Base-by-base conservation (phyloP, 2,888 invertebrate species). In the Amphiduros pacificus region DNA sequence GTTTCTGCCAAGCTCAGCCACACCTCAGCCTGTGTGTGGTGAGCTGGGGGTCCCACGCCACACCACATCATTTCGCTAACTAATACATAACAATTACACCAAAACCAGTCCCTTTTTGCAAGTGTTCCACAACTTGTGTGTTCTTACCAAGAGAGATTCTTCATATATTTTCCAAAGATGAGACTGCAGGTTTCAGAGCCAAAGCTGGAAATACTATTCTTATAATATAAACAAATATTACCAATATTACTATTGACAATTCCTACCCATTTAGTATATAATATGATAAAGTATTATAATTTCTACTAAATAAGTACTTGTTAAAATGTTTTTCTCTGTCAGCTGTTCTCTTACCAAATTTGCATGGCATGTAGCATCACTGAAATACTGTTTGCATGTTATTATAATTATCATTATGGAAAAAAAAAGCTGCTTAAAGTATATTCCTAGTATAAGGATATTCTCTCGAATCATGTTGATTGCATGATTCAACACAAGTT, bases 131-230 rank as follows among this genome's bases (percentile, higher is more conserved):
- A n/a, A 41, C 55, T 55, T 55, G 55, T 58, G 27, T 36, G 49
- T 48, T 58, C 58, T 58, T 58, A 58, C 58, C 58, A 50, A 49
- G 58, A 50, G 58, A 58, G 50, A 58, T 58, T 58, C 58, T 49
- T 51, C 49, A 44, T 58, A 58, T 56, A 44, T 58, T 58, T 58
- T 50, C 58, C 58, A 58, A 58, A 56, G 49, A 56, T 31, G 17
- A 58, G 48, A 58, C 58, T 58, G 58, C 58, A 58, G 58, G 58
- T 50, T 49, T 58, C 49, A 58, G 56, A 56, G 58, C 58, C 58
- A 58, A 58, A 58, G 58, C 58, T 58, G 58, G 50, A 58, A 51
- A 58, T 48, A 58, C 58, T 58, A 58, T 58, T 58, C 58, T 58
- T 58, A 44, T 58, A 58, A n/a, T n/a, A n/a, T n/a, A n/a, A n/a